Evolutionary conservation across 2,797 vertebrate species (phyloP).

Genomic region (Micrastur ruficollis): DNA sequence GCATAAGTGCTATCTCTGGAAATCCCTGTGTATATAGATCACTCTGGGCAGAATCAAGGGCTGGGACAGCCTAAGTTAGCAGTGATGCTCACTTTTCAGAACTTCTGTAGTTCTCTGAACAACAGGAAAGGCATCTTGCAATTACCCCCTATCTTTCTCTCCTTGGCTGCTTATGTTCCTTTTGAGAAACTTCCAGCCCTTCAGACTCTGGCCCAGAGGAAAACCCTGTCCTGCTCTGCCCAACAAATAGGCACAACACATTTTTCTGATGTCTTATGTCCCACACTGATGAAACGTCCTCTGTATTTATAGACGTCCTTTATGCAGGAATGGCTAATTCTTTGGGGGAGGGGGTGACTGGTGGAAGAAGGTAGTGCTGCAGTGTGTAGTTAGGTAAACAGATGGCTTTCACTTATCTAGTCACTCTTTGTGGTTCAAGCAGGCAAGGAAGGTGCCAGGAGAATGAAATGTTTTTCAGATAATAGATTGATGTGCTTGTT

Average conservation of each 20-base stretch:
- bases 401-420: not conserved
- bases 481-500: not conserved
- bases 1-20: not conserved
- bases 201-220: not conserved
- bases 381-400: not conserved
- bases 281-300: too few species aligned
- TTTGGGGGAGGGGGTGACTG: not conserved
- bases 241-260: fast-evolving
- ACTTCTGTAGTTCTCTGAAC: not conserved
- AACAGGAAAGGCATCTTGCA: not conserved
- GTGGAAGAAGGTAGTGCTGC: not conserved
- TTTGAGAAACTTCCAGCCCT: not conserved
- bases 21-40: not conserved
- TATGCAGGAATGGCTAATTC: not conserved
- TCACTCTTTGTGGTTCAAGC: not conserved
- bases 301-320: not conserved
- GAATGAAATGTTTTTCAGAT: not conserved
- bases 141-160: not conserved
- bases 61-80: not conserved
- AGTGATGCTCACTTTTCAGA: not conserved
- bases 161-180: not conserved
- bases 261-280: too few species aligned
- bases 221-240: too few species aligned
- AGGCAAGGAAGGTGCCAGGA: not conserved
- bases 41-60: not conserved